phyloP scores from a whole-genome alignment of 1,140 invertebrate genomes.

The Lerema accius region DNA sequence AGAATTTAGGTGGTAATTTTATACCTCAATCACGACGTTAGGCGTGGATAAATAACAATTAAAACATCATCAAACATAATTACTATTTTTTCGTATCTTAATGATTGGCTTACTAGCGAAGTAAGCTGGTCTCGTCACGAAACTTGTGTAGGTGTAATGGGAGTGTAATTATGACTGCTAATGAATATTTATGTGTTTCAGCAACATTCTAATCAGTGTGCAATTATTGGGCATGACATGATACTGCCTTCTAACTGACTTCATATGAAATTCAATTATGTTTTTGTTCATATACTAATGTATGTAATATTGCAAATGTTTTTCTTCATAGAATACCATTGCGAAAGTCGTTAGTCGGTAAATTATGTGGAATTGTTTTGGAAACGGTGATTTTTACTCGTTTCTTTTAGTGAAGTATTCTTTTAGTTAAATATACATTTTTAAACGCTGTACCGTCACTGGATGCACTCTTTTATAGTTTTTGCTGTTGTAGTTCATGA shows the following conservation, averaged over 20 bases:
- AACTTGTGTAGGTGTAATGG: conserved; percentile 7
- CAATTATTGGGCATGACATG: conserved; percentile 13
- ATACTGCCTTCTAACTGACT: background rate
- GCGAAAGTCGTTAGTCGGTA: background rate
- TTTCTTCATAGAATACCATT: background rate
- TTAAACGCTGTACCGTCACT: too few relatives aligned
- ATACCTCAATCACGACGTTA: background rate
- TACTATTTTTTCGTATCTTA: background rate
- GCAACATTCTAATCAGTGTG: conserved; percentile 24
- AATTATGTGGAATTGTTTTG: background rate
- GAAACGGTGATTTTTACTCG: background rate
- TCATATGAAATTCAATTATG: conserved; percentile 15
- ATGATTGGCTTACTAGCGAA: background rate
- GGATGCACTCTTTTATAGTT: conserved; percentile 1
- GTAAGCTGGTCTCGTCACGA: conserved; percentile 17
- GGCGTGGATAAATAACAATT: background rate
- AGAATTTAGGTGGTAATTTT: background rate
- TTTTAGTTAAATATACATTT: too few relatives aligned
- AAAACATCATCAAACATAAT: background rate
- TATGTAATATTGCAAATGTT: background rate
- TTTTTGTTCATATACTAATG: background rate
- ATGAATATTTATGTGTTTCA: conserved; percentile 28
- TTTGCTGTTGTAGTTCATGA: too few relatives aligned
- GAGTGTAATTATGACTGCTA: conserved; percentile 25
- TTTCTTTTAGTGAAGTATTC: too few relatives aligned